phyloP scores from a whole-genome alignment of 2,113 vertebrate species.

The Chaetura pelagica region DNA sequence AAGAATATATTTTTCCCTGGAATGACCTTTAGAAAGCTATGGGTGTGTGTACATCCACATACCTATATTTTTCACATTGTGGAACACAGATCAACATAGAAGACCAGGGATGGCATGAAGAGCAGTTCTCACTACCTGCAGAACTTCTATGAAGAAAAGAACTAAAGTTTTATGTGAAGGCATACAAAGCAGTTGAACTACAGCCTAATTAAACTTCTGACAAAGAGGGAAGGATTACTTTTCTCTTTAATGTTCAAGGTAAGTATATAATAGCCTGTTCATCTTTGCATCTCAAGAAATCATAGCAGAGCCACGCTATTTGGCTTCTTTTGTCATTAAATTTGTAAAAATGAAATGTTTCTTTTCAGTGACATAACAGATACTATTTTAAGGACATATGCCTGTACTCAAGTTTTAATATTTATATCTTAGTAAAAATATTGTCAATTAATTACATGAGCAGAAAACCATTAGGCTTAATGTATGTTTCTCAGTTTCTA shows the following conservation, averaged over 20 bases:
- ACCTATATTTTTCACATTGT: not conserved
- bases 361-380: not conserved
- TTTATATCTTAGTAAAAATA: not conserved
- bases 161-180: not conserved
- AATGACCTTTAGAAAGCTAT: not conserved
- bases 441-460: not conserved
- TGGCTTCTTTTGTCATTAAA: not conserved
- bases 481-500: not conserved
- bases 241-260: not conserved
- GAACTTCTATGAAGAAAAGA: not conserved
- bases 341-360: not conserved
- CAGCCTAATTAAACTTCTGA: not conserved
- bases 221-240: not conserved
- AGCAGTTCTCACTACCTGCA: not conserved
- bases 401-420: not conserved
- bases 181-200: not conserved
- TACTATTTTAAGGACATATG: not conserved
- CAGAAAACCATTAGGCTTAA: not conserved
- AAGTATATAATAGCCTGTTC: not conserved
- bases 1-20: not conserved
- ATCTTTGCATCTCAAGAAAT: not conserved
- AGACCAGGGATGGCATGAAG: not conserved
- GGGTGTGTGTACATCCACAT: fast-evolving
- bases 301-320: not conserved
- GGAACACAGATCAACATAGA: not conserved